These are phyloP conservation scores for Yponomeuta sedellus DNA, from an alignment of 2,888 invertebrate species.

Conservation along the genomic window DNA sequence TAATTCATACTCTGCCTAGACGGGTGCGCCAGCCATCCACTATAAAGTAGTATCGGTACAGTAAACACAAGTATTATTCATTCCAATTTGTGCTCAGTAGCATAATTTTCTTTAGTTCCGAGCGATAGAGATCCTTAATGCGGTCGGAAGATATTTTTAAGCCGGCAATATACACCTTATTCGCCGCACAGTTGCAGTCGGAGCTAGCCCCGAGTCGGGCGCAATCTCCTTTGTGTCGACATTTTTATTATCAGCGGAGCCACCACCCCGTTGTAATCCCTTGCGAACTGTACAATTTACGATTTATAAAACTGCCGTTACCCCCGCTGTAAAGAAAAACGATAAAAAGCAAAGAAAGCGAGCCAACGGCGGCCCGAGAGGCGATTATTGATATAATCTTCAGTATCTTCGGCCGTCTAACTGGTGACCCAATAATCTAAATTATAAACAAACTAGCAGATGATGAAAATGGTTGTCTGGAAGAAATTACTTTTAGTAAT, in stretches of 20 bases:
- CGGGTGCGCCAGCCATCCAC: no score
- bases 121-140: no score
- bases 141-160: not conserved
- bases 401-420: not conserved
- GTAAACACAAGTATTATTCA: no score
- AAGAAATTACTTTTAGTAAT: no score
- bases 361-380: not conserved
- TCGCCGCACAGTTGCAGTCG: not conserved
- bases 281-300: conserved; percentile 60
- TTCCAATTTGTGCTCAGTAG: no score
- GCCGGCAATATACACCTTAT: not conserved
- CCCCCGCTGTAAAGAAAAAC: conserved; percentile 51
- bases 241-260: conserved; percentile 69
- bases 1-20: no score
- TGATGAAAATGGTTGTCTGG: no score
- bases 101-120: no score
- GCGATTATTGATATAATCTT: conserved; percentile 17
- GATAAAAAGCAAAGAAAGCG: conserved; percentile 38
- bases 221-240: conserved; percentile 65
- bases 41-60: no score
- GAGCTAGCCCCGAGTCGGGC: conserved; percentile 16
- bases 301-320: conserved; percentile 55
- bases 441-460: no score
- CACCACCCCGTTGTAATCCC: conserved; percentile 60
- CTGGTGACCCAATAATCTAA: no score